Percentiles rank a stretch among this genome's conserved stretches.
phyloP scores from a whole-genome alignment of 2,113 vertebrate species.

The Fregetta grallaria region DNA sequence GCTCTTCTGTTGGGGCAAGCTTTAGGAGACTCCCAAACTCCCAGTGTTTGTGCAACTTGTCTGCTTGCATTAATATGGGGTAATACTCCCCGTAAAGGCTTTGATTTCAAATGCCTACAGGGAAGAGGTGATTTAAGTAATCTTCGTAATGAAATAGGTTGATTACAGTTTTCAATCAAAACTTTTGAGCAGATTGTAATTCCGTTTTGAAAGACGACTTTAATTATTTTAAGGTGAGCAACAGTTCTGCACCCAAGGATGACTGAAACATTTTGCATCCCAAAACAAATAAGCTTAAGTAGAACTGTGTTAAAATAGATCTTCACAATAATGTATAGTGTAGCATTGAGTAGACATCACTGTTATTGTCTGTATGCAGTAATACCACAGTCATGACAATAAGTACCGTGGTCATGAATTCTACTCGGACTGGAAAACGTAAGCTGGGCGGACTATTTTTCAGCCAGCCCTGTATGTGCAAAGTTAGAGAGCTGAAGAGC shows the following conservation, averaged over 20 bases:
- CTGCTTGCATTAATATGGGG: not conserved
- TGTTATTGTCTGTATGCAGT: not conserved
- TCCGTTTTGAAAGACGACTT: not conserved
- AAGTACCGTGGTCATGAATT: not conserved
- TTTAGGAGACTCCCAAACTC: not conserved
- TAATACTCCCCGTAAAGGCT: not conserved
- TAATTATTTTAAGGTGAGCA: not conserved
- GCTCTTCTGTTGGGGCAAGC: not conserved
- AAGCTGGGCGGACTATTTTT: not conserved
- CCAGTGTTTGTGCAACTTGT: not conserved
- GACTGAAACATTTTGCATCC: not conserved
- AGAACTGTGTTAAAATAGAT: not conserved
- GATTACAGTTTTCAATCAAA: not conserved
- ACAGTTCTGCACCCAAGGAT: not conserved
- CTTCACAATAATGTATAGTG: not conserved
- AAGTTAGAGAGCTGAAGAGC: not conserved
- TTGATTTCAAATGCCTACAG: not conserved
- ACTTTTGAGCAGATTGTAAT: not conserved
- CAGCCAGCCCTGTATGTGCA: not conserved
- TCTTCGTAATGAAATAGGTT: not conserved
- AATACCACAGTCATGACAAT: not conserved
- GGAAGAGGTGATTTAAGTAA: not conserved
- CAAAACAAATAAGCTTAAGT: not conserved
- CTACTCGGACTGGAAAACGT: not conserved
- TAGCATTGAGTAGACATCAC: not conserved